Percentiles rank a stretch among this genome's conserved stretches.
These are phyloP conservation scores for Anniella stebbinsi DNA, from an alignment of 2,797 vertebrate genomes.

Conservation along the genomic window DNA sequence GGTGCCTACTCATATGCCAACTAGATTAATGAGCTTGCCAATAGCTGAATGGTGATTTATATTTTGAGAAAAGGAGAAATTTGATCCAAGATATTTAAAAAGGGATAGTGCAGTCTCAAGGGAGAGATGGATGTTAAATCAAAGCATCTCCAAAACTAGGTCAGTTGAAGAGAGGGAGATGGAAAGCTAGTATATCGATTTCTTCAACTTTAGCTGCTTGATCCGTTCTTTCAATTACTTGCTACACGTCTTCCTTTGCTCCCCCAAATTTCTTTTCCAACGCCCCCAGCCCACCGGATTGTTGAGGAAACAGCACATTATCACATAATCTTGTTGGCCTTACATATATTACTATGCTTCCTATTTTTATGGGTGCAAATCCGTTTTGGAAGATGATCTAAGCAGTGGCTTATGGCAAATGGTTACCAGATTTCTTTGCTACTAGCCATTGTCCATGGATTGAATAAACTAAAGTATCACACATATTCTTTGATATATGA, in stretches of 20 bases:
- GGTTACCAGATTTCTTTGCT: constrained; percentile 4
- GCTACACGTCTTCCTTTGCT: background rate
- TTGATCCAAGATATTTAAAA: constrained; percentile 21
- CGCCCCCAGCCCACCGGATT: background rate
- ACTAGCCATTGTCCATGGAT: background rate
- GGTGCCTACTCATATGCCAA: constrained; percentile 12
- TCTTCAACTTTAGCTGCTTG: constrained; percentile 5
- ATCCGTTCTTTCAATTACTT: background rate
- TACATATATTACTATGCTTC: background rate
- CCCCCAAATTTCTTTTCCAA: background rate
- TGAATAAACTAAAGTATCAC: background rate
- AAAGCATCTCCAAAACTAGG: constrained; percentile 24
- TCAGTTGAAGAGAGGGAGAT: background rate
- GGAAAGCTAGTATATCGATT: constrained; percentile 11
- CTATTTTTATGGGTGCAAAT: constrained; percentile 9
- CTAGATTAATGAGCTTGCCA: constrained; percentile 45
- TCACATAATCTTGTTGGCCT: background rate
- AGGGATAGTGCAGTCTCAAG: background rate
- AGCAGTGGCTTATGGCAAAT: background rate
- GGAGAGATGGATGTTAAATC: background rate
- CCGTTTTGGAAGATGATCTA: constrained; percentile 14
- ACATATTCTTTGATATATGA: background rate
- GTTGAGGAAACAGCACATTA: constrained; percentile 4
- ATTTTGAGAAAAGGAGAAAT: constrained; percentile 14
- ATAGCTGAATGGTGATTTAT: constrained; percentile 28